Percentiles rank a stretch among this genome's conserved stretches.
Conservation (phyloP, 1,140 invertebrate genomes). For the Anoplolepis gracilipes region DNA sequence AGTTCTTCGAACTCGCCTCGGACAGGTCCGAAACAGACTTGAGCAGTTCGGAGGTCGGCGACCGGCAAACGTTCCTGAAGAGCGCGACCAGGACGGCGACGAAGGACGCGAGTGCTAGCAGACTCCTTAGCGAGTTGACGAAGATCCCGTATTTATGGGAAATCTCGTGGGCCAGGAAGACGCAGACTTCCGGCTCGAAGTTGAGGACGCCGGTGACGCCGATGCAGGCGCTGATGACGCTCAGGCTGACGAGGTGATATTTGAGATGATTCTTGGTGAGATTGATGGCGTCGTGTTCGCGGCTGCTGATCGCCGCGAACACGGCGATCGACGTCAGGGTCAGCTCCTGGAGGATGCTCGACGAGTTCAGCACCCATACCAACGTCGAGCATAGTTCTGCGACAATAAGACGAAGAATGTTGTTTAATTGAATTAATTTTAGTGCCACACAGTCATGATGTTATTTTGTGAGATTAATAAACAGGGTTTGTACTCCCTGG, state of each 20-base stretch:
- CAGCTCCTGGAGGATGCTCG: conserved; percentile 86
- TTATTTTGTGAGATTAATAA: no score
- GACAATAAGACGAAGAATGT: background rate
- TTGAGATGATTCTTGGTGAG: conserved; percentile 86
- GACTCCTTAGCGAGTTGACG: conserved; percentile 83
- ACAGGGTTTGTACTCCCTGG: no score
- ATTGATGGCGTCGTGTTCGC: conserved; percentile 76
- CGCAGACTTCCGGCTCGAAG: conserved; percentile 83
- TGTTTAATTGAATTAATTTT: conserved; percentile 31
- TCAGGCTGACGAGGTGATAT: conserved; percentile 86
- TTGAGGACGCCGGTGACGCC: conserved; percentile 84
- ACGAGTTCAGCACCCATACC: conserved; percentile 86
- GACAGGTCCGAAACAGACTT: conserved; percentile 82
- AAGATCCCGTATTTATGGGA: conserved; percentile 86
- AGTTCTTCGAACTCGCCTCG: conserved; percentile 82
- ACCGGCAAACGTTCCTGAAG: conserved; percentile 77
- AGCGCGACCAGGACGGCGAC: conserved; percentile 75
- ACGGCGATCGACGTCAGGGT: conserved; percentile 86
- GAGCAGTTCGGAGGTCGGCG: conserved; percentile 80
- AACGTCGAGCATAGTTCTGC: conserved; percentile 85
- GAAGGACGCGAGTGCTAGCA: conserved; percentile 80
- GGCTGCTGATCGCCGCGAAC: conserved; percentile 84
- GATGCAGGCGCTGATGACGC: conserved; percentile 85
- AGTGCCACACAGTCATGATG: background rate
- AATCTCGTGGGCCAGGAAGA: conserved; percentile 84